phyloP scores from a whole-genome alignment of 2,888 invertebrate genomes.

The Tetranychus piercei region DNA sequence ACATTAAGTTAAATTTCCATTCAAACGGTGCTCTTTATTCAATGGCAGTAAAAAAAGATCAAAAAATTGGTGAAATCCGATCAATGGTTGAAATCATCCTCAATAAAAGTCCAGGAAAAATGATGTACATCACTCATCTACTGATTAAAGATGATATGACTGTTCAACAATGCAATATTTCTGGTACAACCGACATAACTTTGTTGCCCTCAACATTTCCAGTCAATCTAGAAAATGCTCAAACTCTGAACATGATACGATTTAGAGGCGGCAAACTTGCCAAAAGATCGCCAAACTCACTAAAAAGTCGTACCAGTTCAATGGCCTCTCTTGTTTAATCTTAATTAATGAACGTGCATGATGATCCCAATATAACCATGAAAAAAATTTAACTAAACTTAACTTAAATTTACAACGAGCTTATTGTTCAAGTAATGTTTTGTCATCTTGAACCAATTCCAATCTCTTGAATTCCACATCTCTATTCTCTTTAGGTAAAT shows the following conservation, averaged over 20 bases:
- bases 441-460: too few relatives aligned
- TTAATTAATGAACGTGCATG: neutral
- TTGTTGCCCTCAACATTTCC: neutral
- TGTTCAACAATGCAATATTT: neutral
- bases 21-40: neutral
- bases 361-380: neutral
- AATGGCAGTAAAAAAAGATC: neutral
- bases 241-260: neutral
- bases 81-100: neutral
- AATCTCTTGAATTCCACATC: too few relatives aligned
- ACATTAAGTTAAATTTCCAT: neutral
- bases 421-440: too few relatives aligned
- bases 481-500: too few relatives aligned
- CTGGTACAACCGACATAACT: neutral
- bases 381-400: neutral
- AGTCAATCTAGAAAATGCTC: neutral
- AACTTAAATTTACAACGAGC: neutral
- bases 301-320: neutral
- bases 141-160: neutral
- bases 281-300: neutral
- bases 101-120: neutral
- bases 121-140: neutral
- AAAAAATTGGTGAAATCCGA: neutral
- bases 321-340: neutral
- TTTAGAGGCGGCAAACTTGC: neutral